Percentiles rank a stretch among this genome's conserved stretches.
Evolutionary conservation across 2,113 vertebrate species (phyloP).

Genomic region (Thoracochromis brauschi): DNA sequence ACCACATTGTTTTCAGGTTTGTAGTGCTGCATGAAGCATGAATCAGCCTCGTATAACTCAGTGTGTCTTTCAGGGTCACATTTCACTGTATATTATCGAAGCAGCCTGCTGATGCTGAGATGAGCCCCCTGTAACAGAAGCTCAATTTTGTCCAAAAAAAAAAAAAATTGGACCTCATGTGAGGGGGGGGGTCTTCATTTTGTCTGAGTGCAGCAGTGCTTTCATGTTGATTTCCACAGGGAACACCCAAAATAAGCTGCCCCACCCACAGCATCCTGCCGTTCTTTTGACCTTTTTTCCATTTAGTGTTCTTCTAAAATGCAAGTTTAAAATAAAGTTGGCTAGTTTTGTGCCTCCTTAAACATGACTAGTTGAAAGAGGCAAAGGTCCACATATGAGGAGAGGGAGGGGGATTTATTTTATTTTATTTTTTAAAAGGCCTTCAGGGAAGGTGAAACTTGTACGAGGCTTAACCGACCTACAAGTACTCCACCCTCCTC

Average conservation of each 20-base stretch:
- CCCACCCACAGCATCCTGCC: conserved; percentile 4
- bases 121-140: background rate
- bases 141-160: background rate
- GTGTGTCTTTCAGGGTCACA: background rate
- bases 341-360: background rate
- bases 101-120: background rate
- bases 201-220: background rate
- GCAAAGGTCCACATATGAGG: background rate
- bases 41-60: background rate
- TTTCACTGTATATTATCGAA: conserved; percentile 70
- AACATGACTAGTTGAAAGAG: background rate
- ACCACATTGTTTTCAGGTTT: background rate
- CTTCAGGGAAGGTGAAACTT: background rate
- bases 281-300: background rate
- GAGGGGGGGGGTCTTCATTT: background rate
- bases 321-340: background rate
- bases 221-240: background rate
- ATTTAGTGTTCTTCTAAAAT: background rate
- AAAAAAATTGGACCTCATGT: background rate
- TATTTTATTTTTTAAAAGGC: background rate
- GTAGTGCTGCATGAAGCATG: background rate
- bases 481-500: background rate
- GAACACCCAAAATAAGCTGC: background rate
- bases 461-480: background rate
- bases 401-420: background rate